Percentiles rank a stretch among this genome's conserved stretches.
phyloP scores from a whole-genome alignment of 2,113 vertebrate species.

The Thamnaconus septentrionalis region DNA sequence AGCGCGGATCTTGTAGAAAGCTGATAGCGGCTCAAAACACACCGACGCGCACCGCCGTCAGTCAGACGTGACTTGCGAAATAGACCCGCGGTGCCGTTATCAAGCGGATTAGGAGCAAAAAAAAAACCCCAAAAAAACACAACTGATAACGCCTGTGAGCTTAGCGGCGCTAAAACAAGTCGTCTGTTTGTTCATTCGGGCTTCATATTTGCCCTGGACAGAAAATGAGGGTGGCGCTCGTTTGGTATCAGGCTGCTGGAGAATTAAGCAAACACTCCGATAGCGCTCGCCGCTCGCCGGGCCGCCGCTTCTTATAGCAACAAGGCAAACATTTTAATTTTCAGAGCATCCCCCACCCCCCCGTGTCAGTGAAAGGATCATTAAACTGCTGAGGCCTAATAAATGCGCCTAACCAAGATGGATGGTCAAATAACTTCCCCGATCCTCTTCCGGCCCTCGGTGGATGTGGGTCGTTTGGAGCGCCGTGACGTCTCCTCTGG shows the following conservation, averaged over 20 bases:
- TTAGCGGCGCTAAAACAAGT: constrained; percentile 51
- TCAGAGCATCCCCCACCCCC: constrained; percentile 4
- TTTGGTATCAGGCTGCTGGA: constrained; percentile 55
- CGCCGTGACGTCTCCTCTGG: constrained; percentile 43
- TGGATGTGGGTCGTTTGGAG: constrained; percentile 45
- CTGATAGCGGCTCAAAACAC: not conserved
- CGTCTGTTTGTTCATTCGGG: constrained; percentile 55
- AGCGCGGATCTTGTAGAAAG: constrained; percentile 24
- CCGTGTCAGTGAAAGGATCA: constrained; percentile 35
- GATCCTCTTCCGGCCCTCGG: constrained; percentile 24
- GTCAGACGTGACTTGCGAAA: constrained; percentile 40
- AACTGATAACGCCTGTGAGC: constrained; percentile 51
- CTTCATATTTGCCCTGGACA: constrained; percentile 48
- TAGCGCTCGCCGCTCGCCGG: constrained; percentile 16
- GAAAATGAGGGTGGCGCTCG: constrained; percentile 35
- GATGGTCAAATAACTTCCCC: constrained; percentile 42
- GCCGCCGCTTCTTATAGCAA: constrained; percentile 11
- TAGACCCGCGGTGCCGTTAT: constrained; percentile 55
- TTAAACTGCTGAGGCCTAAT: constrained; percentile 49
- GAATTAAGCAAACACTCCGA: constrained; percentile 55
- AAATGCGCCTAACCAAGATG: constrained; percentile 58
- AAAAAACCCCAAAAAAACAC: no score
- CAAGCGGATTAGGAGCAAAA: constrained; percentile 46
- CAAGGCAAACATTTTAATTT: constrained; percentile 55
- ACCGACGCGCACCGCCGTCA: constrained; percentile 24